These are phyloP conservation scores for Centruroides sculpturatus DNA, from an alignment of 1,140 invertebrate genomes.

Conservation along the genomic window DNA sequence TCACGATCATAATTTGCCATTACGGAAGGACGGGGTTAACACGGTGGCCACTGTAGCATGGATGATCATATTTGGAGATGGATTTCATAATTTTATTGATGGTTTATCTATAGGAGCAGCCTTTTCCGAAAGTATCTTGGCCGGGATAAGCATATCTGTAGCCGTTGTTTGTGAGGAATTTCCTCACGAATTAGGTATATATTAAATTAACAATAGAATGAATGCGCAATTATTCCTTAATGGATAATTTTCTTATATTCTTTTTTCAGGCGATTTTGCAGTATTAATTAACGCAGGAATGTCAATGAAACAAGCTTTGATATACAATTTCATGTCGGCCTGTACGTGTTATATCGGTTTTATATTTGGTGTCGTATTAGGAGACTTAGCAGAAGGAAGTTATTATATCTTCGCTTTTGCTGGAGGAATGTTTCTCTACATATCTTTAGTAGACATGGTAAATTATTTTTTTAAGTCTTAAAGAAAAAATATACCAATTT, in stretches of 20 bases:
- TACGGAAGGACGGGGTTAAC: slow-evolving; percentile 3
- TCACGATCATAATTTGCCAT: slow-evolving; percentile 14
- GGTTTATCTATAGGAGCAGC: slow-evolving; percentile 52
- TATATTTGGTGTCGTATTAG: slow-evolving; percentile 40
- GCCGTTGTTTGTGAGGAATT: slow-evolving; percentile 56
- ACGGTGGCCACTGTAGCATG: slow-evolving; percentile 45
- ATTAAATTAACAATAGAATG: too few species aligned
- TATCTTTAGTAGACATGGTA: slow-evolving; percentile 48
- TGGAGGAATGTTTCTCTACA: slow-evolving; percentile 50
- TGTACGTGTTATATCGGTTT: slow-evolving; percentile 49
- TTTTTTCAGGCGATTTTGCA: slow-evolving; percentile 47
- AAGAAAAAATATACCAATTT: not conserved
- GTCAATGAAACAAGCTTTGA: slow-evolving; percentile 43
- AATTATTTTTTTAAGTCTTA: slow-evolving; percentile 18
- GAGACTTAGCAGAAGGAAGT: slow-evolving; percentile 34
- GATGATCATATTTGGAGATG: slow-evolving; percentile 60
- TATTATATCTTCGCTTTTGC: slow-evolving; percentile 43
- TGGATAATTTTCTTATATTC: too few species aligned
- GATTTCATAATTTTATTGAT: slow-evolving; percentile 56
- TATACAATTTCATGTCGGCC: slow-evolving; percentile 52
- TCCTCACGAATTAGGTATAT: slow-evolving; percentile 47
- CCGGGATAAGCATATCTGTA: slow-evolving; percentile 46
- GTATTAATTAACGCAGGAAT: slow-evolving; percentile 51
- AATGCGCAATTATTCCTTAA: too few species aligned
- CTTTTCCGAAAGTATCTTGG: slow-evolving; percentile 43